phyloP scores from a whole-genome alignment of 2,888 invertebrate species.

The Pachydiplax longipennis region DNA sequence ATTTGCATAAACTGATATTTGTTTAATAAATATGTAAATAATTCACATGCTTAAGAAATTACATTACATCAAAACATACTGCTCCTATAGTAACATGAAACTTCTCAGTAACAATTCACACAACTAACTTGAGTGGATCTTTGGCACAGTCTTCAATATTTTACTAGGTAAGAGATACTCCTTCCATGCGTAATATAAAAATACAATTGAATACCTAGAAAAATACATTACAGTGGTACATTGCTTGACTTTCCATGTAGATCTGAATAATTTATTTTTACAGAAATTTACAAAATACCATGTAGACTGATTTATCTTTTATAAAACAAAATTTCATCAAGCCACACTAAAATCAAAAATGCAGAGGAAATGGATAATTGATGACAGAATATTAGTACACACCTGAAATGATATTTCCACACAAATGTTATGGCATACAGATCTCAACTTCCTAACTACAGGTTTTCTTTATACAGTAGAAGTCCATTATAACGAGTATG shows the following conservation, averaged over 20 bases:
- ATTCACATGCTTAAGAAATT: not conserved
- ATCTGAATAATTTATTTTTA: not conserved
- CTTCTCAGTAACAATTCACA: not conserved
- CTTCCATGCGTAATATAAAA: not conserved
- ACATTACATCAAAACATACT: not conserved
- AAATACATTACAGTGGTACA: not conserved
- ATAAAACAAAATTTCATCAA: not conserved
- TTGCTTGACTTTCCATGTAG: not conserved
- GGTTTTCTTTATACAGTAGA: no score
- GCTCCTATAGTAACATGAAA: not conserved
- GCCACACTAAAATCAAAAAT: not conserved
- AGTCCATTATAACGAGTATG: no score
- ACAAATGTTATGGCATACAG: not conserved
- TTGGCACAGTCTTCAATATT: conserved; percentile 30
- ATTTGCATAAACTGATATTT: not conserved
- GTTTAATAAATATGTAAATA: conserved; percentile 16
- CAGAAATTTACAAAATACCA: not conserved
- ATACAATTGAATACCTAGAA: not conserved
- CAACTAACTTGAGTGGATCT: not conserved
- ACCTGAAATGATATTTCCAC: not conserved
- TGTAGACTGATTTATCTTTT: not conserved
- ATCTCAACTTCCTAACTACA: not conserved
- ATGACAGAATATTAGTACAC: not conserved
- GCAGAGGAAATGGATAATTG: not conserved
- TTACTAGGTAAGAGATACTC: not conserved